Conservation (phyloP, 2,113 vertebrate genomes). For the Bucco capensis region DNA sequence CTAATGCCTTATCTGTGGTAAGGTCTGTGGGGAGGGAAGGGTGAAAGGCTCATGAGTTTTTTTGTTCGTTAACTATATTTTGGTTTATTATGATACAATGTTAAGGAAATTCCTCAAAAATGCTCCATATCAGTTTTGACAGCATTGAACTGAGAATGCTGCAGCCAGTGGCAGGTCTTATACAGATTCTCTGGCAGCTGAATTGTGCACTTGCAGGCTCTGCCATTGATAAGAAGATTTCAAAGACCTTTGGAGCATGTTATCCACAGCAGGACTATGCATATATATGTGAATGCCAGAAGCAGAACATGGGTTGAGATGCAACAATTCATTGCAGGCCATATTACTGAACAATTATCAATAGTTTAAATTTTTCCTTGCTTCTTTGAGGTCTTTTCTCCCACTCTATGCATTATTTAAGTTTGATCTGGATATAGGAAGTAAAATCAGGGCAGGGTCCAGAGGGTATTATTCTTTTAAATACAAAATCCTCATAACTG, state of each 20-base stretch:
- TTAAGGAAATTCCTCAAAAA: background rate
- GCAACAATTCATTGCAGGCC: background rate
- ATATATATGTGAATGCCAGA: background rate
- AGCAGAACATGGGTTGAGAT: background rate
- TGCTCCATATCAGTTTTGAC: background rate
- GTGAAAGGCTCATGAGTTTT: rapidly evolving
- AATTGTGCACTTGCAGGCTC: background rate
- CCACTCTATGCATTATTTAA: background rate
- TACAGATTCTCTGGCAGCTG: background rate
- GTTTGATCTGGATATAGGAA: background rate
- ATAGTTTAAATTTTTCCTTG: background rate
- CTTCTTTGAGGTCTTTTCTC: background rate
- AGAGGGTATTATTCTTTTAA: background rate
- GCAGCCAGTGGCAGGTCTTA: background rate
- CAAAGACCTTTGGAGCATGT: background rate
- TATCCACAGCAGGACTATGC: background rate
- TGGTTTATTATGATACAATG: background rate
- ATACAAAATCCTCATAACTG: background rate
- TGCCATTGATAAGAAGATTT: background rate
- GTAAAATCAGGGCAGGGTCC: background rate
- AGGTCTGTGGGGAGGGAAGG: background rate
- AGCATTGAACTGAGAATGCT: background rate
- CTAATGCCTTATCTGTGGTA: slow-evolving; percentile 84
- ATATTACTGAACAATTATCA: background rate
- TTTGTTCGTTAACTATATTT: background rate